phyloP scores from a whole-genome alignment of 2,113 vertebrate genomes.

The Corythaixoides concolor region DNA sequence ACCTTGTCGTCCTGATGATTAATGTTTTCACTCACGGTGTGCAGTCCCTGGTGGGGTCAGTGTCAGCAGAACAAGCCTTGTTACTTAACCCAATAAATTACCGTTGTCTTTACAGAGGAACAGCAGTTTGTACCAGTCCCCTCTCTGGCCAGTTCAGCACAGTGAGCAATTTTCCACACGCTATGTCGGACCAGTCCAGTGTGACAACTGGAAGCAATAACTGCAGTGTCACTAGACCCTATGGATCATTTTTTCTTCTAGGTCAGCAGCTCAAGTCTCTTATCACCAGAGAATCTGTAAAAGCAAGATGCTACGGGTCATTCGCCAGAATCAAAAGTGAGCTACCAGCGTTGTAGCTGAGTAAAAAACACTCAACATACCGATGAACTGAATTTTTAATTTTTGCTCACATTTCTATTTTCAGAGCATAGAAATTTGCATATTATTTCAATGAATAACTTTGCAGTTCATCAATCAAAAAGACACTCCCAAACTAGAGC shows the following conservation, averaged over 20 bases:
- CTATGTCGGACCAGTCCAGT: not conserved
- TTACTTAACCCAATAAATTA: not conserved
- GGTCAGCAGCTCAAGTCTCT: not conserved
- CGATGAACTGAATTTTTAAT: not conserved
- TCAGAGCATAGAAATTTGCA: not conserved
- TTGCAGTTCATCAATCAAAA: constrained; percentile 4
- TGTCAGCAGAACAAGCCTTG: not conserved
- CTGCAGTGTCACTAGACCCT: not conserved
- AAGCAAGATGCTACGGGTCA: not conserved
- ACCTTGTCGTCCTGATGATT: not conserved
- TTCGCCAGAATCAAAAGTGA: not conserved
- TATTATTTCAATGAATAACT: not conserved
- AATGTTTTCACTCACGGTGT: not conserved
- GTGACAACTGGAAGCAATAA: not conserved
- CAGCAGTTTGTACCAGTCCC: not conserved
- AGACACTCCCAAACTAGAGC: not conserved
- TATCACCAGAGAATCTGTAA: not conserved
- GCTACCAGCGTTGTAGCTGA: not conserved
- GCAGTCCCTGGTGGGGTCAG: not conserved
- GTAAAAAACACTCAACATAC: not conserved
- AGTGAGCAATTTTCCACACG: rapidly evolving
- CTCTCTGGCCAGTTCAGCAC: not conserved
- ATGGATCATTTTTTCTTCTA: not conserved
- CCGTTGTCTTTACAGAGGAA: not conserved
- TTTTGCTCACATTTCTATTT: not conserved